phyloP scores from a whole-genome alignment of 1,140 invertebrate species.

The Anastrepha ludens region DNA sequence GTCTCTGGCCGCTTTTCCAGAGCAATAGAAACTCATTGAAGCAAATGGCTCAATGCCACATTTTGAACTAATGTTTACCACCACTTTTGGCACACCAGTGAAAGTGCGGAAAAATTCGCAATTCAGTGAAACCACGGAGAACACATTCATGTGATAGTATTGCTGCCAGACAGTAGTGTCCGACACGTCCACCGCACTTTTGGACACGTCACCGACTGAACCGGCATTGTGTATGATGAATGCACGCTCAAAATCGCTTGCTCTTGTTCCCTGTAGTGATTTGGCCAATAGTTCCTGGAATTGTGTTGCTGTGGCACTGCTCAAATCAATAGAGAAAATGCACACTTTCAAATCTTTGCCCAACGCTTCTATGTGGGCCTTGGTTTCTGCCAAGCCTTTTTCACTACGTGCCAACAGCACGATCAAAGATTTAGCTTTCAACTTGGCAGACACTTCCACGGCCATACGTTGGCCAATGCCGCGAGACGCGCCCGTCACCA shows the following conservation, averaged over 20 bases:
- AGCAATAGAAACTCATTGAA: constrained; percentile 87
- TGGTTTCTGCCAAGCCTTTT: constrained; percentile 80
- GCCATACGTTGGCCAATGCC: constrained; percentile 90
- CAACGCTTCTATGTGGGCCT: constrained; percentile 75
- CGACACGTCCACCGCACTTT: constrained; percentile 78
- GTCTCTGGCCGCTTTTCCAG: constrained; percentile 92
- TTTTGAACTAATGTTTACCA: constrained; percentile 93
- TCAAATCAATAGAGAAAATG: constrained; percentile 78
- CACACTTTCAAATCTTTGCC: constrained; percentile 73
- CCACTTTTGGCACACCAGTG: constrained; percentile 75
- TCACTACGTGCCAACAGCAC: constrained; percentile 86
- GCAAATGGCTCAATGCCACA: constrained; percentile 85
- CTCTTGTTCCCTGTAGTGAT: constrained; percentile 46
- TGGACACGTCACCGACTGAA: constrained; percentile 84
- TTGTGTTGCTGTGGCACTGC: constrained; percentile 64
- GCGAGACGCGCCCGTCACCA: constrained; percentile 90
- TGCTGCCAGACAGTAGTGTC: constrained; percentile 78
- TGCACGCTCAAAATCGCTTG: constrained; percentile 78
- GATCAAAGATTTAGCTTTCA: constrained; percentile 81
- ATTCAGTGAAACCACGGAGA: constrained; percentile 86
- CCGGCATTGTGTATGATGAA: constrained; percentile 94
- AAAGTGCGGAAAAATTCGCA: constrained; percentile 81
- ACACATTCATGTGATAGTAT: constrained; percentile 88
- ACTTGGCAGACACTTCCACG: constrained; percentile 78
- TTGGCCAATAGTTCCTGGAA: constrained; percentile 62